phyloP scores from a whole-genome alignment of 2,113 vertebrate genomes.

The Oceanodroma tethys region DNA sequence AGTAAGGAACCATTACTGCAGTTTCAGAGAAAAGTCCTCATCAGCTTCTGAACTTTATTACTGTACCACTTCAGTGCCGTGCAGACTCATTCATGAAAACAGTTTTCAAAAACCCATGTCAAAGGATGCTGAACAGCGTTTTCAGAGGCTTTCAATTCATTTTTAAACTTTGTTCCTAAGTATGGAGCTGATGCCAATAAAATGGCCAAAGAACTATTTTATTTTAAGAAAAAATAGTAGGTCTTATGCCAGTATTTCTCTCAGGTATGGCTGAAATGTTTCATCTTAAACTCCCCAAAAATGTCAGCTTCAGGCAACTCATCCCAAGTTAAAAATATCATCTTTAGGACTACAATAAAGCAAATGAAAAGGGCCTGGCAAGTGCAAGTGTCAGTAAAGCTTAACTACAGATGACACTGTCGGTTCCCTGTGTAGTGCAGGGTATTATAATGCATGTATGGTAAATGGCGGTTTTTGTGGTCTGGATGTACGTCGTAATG shows the following conservation, averaged over 20 bases:
- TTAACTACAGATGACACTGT: background rate
- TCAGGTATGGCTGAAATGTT: background rate
- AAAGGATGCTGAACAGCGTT: background rate
- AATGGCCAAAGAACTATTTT: background rate
- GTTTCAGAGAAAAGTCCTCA: background rate
- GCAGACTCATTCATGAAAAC: background rate
- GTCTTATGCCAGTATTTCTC: background rate
- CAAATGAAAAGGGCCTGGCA: background rate
- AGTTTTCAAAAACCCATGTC: background rate
- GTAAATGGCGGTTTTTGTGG: background rate
- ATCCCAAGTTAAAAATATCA: background rate
- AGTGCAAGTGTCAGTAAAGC: background rate
- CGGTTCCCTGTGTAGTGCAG: background rate
- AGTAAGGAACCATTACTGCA: background rate
- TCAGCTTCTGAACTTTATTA: background rate
- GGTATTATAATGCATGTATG: rapidly evolving
- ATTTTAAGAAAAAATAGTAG: background rate
- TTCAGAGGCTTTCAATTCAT: background rate
- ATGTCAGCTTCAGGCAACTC: background rate
- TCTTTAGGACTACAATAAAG: background rate
- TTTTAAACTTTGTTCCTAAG: background rate
- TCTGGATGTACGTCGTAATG: background rate
- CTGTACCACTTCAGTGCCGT: rapidly evolving
- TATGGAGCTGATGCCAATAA: background rate
- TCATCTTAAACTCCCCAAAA: background rate